Evolutionary conservation across 2,113 vertebrate species (phyloP).

Genomic region (Etheostoma spectabile): DNA sequence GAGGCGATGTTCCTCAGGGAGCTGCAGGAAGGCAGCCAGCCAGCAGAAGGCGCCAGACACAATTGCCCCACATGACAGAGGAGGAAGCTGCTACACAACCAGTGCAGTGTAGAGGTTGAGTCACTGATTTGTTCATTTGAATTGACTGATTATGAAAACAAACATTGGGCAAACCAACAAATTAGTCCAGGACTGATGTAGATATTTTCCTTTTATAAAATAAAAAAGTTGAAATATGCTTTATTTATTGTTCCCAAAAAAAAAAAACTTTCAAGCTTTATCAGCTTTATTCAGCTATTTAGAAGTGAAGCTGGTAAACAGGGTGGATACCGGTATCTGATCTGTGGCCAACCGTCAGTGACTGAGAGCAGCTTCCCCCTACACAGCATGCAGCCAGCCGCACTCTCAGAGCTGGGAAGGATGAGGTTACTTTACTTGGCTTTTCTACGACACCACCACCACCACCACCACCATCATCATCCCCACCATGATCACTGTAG

Average conservation of each 20-base stretch:
- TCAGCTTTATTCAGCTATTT: not conserved
- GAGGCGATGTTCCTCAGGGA: constrained; percentile 62
- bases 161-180: not conserved
- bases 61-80: constrained; percentile 63
- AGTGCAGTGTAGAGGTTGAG: constrained; percentile 47
- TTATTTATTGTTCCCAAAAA: not conserved
- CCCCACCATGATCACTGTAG: constrained; percentile 97
- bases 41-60: constrained; percentile 75
- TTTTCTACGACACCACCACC: constrained; percentile 82
- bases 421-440: constrained; percentile 80
- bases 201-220: not conserved
- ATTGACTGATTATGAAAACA: constrained; percentile 6
- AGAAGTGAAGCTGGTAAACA: not conserved
- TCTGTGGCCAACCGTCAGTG: constrained; percentile 31
- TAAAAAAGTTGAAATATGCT: not conserved
- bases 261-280: constrained; percentile 9
- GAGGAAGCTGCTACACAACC: constrained; percentile 70
- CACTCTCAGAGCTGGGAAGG: constrained; percentile 77
- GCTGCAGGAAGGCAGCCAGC: constrained; percentile 70
- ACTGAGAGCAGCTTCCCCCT: constrained; percentile 70
- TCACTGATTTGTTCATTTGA: constrained; percentile 46
- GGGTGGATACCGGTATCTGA: not conserved
- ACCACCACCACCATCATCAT: constrained; percentile 75
- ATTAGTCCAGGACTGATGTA: not conserved
- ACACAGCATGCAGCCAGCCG: constrained; percentile 71